Base-by-base conservation (phyloP, 2,113 vertebrate genomes). In the Actinemys pallida region DNA sequence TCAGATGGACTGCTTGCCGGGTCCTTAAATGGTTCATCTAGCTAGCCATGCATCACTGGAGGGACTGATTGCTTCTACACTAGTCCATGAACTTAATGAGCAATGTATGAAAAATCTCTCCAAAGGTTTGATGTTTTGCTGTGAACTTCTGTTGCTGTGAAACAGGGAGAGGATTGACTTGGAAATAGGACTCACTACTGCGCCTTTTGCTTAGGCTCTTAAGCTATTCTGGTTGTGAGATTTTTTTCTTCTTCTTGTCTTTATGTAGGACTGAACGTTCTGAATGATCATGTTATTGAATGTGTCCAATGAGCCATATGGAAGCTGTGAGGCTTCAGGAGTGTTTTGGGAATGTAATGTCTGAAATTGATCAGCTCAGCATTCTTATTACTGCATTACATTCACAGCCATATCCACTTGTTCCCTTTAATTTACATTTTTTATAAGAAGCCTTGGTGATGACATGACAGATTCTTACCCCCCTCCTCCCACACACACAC, bases 241-340 rank as follows among this genome's bases (percentile, higher is more conserved):
- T 75, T 47, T 86, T 0, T 54, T 86, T 92, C 93, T 95, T 95
- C 94, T 59, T 76, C 91, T 96, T 91, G 42, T 96, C 76, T 88
- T 89, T 83, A 96, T 95, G 95, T 97, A 97, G 96, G 93, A 97
- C 95, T 62, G 94, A 94, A 94, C 82, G 95, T 96, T 96, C 96
- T 39, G 81, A 96, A 78, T 0, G 1, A 29, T 91, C 82, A 3
- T 96, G 94, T 96, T 97, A 96, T 95, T 96, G 97, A 94, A 92
- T 93, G 93, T 93, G 95, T 96, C 96, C 96, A 96, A 96, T 95
- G 95, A 97, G 97, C 97, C 96, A 96, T 97, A 97, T 97, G 96
- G 97, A 97, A 95, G 93, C 96, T 97, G 96, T 14, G 96, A 93
- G 94, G 92, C 91, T 97, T 97, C 59, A 22, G 88, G 91, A 94